Evolutionary conservation across 1,140 invertebrate species (phyloP).

Genomic region (Drosophila dunni): DNA sequence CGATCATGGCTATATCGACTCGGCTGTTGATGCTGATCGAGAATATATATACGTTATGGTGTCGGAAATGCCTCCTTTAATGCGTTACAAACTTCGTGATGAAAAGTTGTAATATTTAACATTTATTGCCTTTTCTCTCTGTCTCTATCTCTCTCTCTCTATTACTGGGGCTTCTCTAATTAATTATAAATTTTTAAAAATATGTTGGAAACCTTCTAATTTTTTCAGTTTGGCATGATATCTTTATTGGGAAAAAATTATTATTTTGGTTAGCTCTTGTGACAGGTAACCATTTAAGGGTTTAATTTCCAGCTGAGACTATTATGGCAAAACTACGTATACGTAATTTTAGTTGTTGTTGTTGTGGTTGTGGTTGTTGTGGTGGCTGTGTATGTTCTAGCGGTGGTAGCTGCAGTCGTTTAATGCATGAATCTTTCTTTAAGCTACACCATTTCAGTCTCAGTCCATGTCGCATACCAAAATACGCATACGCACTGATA

Average conservation of each 20-base stretch:
- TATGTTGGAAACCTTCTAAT: too few species aligned
- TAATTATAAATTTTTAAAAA: background rate
- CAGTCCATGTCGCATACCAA: background rate
- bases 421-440: conserved; percentile 10
- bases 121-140: too few species aligned
- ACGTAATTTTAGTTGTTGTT: background rate
- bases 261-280: too few species aligned
- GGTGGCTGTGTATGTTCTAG: background rate
- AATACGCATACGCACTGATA: conserved; percentile 16
- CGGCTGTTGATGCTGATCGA: too few species aligned
- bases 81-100: too few species aligned
- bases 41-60: too few species aligned
- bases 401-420: conserved; percentile 8
- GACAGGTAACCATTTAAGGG: background rate
- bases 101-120: too few species aligned
- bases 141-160: background rate
- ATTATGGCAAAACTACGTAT: background rate
- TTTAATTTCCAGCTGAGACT: background rate
- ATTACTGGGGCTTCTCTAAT: too few species aligned
- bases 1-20: too few species aligned
- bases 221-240: too few species aligned
- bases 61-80: too few species aligned
- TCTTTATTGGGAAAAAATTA: too few species aligned
- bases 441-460: background rate
- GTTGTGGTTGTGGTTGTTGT: background rate